phyloP scores from a whole-genome alignment of 35 echinoderm and acorn worm genomes.

The Anneissia japonica region DNA sequence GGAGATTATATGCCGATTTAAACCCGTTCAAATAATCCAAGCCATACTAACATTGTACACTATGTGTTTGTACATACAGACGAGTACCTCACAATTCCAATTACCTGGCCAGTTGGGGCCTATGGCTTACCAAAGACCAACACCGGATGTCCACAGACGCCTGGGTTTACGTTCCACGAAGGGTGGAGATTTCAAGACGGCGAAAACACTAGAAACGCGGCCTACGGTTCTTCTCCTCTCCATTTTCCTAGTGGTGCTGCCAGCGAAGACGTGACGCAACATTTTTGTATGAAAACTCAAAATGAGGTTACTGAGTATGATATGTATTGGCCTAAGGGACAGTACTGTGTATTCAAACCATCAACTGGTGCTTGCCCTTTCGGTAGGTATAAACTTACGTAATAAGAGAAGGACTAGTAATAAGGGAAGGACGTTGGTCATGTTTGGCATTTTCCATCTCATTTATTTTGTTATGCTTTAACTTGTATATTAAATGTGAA shows the following conservation, averaged over 20 bases:
- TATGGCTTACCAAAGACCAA: constrained; percentile 55
- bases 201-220: constrained; percentile 17
- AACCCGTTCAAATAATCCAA: no score
- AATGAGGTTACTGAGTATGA: constrained; percentile 4
- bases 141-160: constrained; percentile 31
- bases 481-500: no score
- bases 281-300: constrained; percentile 45
- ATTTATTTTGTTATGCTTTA: no score
- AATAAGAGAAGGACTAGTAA: no score
- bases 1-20: no score
- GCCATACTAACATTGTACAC: no score
- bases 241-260: constrained; percentile 4
- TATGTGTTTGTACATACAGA: no score
- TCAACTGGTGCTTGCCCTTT: background rate
- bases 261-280: constrained; percentile 11
- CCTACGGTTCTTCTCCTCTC: constrained; percentile 17
- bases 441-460: no score
- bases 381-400: constrained; percentile 5
- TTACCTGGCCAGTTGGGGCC: constrained; percentile 53
- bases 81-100: background rate
- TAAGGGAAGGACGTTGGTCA: no score
- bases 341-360: constrained; percentile 32
- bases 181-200: constrained; percentile 57
- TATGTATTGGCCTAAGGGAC: constrained; percentile 13
- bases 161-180: constrained; percentile 18